Evolutionary conservation across 2,797 vertebrate genomes (phyloP).

Genomic region (Scomberomorus guttatus): DNA sequence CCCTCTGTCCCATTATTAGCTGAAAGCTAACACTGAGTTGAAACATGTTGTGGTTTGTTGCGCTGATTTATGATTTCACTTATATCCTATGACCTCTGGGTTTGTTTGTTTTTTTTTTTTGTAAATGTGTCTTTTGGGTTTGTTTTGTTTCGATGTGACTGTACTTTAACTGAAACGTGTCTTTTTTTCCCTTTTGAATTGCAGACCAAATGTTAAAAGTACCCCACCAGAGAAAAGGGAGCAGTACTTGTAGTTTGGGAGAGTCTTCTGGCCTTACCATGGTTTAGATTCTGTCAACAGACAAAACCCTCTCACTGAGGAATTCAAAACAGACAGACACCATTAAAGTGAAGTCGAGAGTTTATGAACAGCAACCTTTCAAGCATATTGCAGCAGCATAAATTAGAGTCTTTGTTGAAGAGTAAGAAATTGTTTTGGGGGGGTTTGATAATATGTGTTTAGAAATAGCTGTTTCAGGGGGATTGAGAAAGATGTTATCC

Average conservation of each 20-base stretch:
- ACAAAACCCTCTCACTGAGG: conserved; percentile 82
- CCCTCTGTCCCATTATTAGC: conserved; percentile 38
- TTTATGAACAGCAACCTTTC: conserved; percentile 38
- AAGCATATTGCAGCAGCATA: conserved; percentile 42
- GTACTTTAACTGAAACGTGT: conserved; percentile 86
- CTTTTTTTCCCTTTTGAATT: conserved; percentile 90
- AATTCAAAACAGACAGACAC: conserved; percentile 76
- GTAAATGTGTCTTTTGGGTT: conserved; percentile 70
- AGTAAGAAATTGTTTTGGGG: conserved; percentile 28
- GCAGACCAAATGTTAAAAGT: conserved; percentile 93
- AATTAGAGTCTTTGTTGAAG: conserved; percentile 42
- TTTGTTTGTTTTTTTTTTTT: conserved; percentile 60
- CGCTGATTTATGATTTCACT: conserved; percentile 58
- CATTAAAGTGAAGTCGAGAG: conserved; percentile 37
- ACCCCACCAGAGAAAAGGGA: conserved; percentile 92
- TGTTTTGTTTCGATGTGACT: conserved; percentile 71
- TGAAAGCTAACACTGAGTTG: conserved; percentile 58
- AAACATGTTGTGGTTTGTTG: conserved; percentile 46
- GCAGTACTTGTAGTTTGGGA: conserved; percentile 91
- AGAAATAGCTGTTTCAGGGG: conserved; percentile 13
- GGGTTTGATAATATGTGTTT: conserved; percentile 1
- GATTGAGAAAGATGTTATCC: conserved; percentile 30
- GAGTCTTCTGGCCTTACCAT: conserved; percentile 85
- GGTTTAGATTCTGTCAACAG: conserved; percentile 86
- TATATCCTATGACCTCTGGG: conserved; percentile 77